A percentile compares a stretch with the other conserved stretches of the same genome.
phyloP scores from a whole-genome alignment of 2,113 vertebrate genomes.

The Siniperca knerii region DNA sequence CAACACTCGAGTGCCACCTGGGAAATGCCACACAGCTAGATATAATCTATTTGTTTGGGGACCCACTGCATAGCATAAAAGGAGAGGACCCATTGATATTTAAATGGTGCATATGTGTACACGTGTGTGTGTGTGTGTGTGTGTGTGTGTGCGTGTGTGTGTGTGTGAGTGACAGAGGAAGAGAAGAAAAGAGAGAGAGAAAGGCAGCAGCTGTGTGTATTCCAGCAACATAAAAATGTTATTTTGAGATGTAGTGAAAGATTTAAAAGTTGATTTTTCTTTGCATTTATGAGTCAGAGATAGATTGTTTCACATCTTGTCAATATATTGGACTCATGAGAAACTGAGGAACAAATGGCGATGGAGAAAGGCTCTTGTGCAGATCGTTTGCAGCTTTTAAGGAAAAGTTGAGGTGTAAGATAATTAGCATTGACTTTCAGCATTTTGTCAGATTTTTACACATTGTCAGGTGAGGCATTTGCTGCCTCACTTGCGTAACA shows the following conservation, averaged over 20 bases:
- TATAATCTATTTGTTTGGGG: slow-evolving; percentile 70
- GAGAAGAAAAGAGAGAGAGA: background rate
- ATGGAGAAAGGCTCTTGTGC: background rate
- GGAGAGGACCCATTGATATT: slow-evolving; percentile 63
- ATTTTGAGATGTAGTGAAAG: slow-evolving; percentile 35
- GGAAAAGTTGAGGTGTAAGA: background rate
- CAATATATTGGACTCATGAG: slow-evolving; percentile 20
- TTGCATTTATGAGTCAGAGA: slow-evolving; percentile 55
- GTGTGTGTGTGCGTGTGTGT: background rate
- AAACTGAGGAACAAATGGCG: background rate
- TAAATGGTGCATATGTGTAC: slow-evolving; percentile 46
- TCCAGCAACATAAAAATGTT: slow-evolving; percentile 37
- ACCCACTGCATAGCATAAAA: slow-evolving; percentile 34
- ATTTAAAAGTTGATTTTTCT: slow-evolving; percentile 53
- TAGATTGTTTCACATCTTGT: slow-evolving; percentile 52
- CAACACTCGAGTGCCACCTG: slow-evolving; percentile 54
- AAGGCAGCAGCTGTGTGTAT: slow-evolving; percentile 50
- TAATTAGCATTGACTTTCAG: background rate
- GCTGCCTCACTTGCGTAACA: background rate
- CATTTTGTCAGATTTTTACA: slow-evolving; percentile 3
- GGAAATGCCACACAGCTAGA: slow-evolving; percentile 67
- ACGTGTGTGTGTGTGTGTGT: background rate
- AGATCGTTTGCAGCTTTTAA: slow-evolving; percentile 22
- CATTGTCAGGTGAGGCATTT: slow-evolving; percentile 4
- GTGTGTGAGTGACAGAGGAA: background rate